These are phyloP conservation scores for Athrips mouffetella DNA, from an alignment of 2,888 invertebrate species.

Conservation along the genomic window DNA sequence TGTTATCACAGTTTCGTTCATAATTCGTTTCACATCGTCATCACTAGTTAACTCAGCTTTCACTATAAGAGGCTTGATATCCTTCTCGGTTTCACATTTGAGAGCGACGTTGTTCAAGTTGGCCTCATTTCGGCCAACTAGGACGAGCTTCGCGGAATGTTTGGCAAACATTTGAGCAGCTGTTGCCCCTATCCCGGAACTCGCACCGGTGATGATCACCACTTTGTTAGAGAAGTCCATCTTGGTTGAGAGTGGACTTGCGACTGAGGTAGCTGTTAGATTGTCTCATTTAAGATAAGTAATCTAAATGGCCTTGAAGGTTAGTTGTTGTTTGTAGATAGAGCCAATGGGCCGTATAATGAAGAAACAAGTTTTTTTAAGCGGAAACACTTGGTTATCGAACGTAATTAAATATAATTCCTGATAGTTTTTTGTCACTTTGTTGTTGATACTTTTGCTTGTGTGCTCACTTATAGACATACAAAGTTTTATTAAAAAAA, in stretches of 20 bases:
- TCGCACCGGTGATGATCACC: slow-evolving; percentile 82
- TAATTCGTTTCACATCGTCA: slow-evolving; percentile 80
- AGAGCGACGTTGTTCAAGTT: slow-evolving; percentile 81
- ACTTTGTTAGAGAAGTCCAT: slow-evolving; percentile 81
- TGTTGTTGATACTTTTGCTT: too few species aligned
- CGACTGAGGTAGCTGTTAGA: slow-evolving; percentile 25
- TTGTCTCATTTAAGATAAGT: not conserved
- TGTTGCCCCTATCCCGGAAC: slow-evolving; percentile 85
- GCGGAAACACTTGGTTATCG: not conserved
- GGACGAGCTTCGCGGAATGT: slow-evolving; percentile 81
- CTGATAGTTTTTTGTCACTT: too few species aligned
- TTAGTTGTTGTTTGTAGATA: not conserved
- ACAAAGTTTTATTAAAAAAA: too few species aligned
- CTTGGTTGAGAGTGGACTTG: slow-evolving; percentile 26
- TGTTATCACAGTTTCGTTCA: slow-evolving; percentile 81
- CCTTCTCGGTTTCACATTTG: slow-evolving; percentile 70
- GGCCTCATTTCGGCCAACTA: slow-evolving; percentile 83
- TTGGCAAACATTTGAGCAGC: slow-evolving; percentile 82
- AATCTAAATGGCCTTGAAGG: not conserved
- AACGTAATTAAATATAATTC: not conserved
- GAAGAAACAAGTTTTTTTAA: not conserved
- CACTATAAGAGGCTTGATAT: slow-evolving; percentile 75
- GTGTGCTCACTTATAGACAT: too few species aligned
- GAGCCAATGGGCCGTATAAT: not conserved
- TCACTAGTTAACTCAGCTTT: slow-evolving; percentile 83